phyloP scores from a whole-genome alignment of 2,888 invertebrate species.

The Andrena flavipes region DNA sequence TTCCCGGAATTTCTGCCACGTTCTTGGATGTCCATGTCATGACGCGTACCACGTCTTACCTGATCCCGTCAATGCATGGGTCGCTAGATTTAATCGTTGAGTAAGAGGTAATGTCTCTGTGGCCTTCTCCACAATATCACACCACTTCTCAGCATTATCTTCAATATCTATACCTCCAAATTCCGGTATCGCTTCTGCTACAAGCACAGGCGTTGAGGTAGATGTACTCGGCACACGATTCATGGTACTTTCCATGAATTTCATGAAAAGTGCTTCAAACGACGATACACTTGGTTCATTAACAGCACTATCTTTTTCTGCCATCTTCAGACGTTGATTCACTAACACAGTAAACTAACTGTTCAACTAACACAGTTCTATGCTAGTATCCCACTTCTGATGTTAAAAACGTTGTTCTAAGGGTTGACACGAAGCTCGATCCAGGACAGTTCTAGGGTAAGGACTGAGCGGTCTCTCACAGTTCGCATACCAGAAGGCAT shows the following conservation, averaged over 20 bases:
- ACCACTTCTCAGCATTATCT: slow-evolving; percentile 10
- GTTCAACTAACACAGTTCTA: too few species aligned
- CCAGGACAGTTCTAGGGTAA: neutral
- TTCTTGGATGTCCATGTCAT: slow-evolving; percentile 7
- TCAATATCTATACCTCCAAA: slow-evolving; percentile 11
- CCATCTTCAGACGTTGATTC: neutral
- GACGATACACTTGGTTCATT: neutral
- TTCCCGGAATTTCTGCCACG: slow-evolving; percentile 7
- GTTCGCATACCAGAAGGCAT: too few species aligned
- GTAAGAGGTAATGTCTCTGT: neutral
- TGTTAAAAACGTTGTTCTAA: neutral
- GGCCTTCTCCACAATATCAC: slow-evolving; percentile 4
- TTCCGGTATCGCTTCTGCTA: neutral
- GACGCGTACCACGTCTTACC: slow-evolving; percentile 13
- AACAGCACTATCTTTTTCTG: too few species aligned
- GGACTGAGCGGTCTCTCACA: too few species aligned
- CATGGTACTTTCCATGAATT: neutral
- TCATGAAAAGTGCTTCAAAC: neutral
- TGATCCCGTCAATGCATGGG: neutral
- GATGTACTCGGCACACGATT: neutral
- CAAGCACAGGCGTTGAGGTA: neutral
- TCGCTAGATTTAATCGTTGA: slow-evolving; percentile 8
- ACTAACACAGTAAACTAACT: neutral
- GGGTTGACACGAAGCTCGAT: accelerated
- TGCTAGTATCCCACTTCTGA: neutral